Percentiles rank a stretch among this genome's conserved stretches.
phyloP scores from a whole-genome alignment of 2,113 vertebrate genomes.

The Atractosteus spatula region DNA sequence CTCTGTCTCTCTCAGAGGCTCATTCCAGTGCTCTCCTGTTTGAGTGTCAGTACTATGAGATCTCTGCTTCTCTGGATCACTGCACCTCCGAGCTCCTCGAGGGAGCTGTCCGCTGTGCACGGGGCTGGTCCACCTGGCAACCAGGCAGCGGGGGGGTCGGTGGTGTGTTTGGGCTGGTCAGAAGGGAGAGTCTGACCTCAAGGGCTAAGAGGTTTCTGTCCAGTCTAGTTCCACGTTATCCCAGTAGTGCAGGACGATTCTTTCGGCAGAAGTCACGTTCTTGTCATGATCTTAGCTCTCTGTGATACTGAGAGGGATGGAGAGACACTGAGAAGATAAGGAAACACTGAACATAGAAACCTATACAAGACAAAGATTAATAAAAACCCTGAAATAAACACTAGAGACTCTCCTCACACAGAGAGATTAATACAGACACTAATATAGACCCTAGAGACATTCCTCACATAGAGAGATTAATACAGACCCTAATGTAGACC shows the following conservation, averaged over 20 bases:
- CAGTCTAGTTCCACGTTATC: slow-evolving; percentile 74
- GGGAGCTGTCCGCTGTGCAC: slow-evolving; percentile 60
- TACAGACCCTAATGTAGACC: no score
- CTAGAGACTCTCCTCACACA: no score
- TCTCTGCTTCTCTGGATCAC: slow-evolving; percentile 81
- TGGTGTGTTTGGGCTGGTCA: slow-evolving; percentile 43
- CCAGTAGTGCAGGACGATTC: slow-evolving; percentile 60
- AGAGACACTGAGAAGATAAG: not conserved
- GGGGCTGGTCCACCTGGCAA: slow-evolving; percentile 36
- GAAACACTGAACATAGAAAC: not conserved
- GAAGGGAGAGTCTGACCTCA: slow-evolving; percentile 78
- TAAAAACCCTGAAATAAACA: no score
- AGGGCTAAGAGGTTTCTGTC: slow-evolving; percentile 82
- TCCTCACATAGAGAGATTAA: no score
- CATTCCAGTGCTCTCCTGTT: slow-evolving; percentile 73
- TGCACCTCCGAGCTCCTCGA: slow-evolving; percentile 78
- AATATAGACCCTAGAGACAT: no score
- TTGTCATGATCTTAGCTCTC: slow-evolving; percentile 79
- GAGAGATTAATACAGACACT: no score
- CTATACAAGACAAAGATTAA: not conserved
- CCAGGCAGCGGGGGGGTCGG: slow-evolving; percentile 55
- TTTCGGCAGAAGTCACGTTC: slow-evolving; percentile 84
- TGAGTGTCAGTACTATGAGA: slow-evolving; percentile 80
- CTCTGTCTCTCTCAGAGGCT: slow-evolving; percentile 64
- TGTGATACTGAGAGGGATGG: slow-evolving; percentile 39